phyloP scores from a whole-genome alignment of 2,113 vertebrate species.

The Vulpes vulpes region DNA sequence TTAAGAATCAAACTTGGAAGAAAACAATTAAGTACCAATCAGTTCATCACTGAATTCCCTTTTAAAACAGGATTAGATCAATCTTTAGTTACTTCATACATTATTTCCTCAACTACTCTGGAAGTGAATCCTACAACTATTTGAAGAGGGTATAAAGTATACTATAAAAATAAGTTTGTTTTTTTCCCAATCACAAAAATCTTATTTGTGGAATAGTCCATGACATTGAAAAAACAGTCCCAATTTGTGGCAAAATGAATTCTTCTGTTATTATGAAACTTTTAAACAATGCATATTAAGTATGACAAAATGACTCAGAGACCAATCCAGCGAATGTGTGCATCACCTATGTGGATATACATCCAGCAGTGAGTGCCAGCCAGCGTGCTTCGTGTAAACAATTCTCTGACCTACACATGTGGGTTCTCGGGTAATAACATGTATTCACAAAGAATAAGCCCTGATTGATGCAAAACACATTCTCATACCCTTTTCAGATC shows the following conservation, averaged over 20 bases:
- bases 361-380: background rate
- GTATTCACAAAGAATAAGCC: constrained; percentile 61
- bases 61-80: constrained; percentile 24
- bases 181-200: constrained; percentile 37
- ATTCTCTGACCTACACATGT: constrained; percentile 9
- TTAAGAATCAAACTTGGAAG: background rate
- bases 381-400: background rate
- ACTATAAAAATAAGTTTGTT: constrained; percentile 20
- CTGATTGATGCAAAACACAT: constrained; percentile 79
- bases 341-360: background rate
- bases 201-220: background rate
- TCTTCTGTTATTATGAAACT: constrained; percentile 60
- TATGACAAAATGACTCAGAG: constrained; percentile 64
- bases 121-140: background rate
- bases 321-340: background rate
- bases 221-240: constrained; percentile 44
- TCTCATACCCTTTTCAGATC: constrained; percentile 94
- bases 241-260: constrained; percentile 5
- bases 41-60: background rate
- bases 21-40: background rate
- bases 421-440: constrained; percentile 67
- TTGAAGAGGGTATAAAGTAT: constrained; percentile 7
- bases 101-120: background rate
- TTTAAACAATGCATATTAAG: background rate
- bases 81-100: constrained; percentile 37